phyloP scores from a whole-genome alignment of 2,113 vertebrate genomes.

The Dromiciops gliroides region DNA sequence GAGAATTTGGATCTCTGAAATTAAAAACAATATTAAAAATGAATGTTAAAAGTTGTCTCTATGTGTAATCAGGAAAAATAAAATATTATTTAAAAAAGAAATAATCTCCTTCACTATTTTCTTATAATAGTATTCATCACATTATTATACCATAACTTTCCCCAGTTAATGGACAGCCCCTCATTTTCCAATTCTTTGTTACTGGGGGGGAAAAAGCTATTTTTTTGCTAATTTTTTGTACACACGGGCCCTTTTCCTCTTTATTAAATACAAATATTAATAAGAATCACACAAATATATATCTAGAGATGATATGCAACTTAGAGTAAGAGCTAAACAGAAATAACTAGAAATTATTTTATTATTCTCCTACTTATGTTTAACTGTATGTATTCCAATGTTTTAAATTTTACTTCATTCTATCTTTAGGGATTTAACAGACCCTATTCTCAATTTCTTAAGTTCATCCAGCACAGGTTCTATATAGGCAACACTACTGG shows the following conservation, averaged over 20 bases:
- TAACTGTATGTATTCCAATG: neutral
- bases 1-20: neutral
- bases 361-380: slow-evolving; percentile 15
- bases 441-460: slow-evolving; percentile 6
- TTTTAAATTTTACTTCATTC: neutral
- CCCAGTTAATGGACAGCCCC: too few species aligned
- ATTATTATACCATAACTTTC: neutral
- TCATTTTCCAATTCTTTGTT: neutral
- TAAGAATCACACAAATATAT: neutral
- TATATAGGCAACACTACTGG: neutral
- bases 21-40: neutral
- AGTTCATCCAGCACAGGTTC: neutral
- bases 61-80: neutral
- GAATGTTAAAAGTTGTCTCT: neutral
- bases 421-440: slow-evolving; percentile 20
- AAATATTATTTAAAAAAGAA: neutral
- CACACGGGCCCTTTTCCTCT: neutral
- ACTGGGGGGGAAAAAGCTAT: neutral
- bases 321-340: slow-evolving; percentile 23
- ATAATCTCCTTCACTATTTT: neutral
- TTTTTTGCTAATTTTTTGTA: neutral
- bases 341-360: neutral
- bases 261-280: neutral
- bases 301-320: neutral
- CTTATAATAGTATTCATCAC: neutral